Base-by-base conservation (phyloP, 2,113 vertebrate genomes). In the Podilymbus podiceps region DNA sequence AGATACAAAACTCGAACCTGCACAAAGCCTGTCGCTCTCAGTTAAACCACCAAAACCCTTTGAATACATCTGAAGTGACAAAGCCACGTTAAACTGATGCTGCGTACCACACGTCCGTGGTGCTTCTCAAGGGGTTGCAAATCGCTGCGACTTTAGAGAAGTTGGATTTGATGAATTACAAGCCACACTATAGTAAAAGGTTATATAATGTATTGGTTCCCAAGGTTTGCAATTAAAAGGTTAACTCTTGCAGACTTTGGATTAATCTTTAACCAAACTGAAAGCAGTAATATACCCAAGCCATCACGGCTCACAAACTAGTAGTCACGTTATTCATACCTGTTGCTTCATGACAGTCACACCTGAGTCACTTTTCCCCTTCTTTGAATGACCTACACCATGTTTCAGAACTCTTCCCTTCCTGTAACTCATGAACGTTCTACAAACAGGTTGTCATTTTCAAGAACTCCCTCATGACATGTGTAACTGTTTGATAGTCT, bases 81-180 rank as follows among this genome's bases (percentile, higher is more conserved):
- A 58, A 81, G 33, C 5, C 1, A 0, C 35, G 3, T 0, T 19
- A 33, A 68, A 7, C 2, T 49, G 38, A 30, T 40, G 63, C 27
- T 64, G 18, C 21, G 13, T 6, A 30, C 3, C 40, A 28, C 50
- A 31, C 20, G 31, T 3, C 27, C 20, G 21, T 12, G 30, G 33
- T 20, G 71, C 12, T 40, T 79, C 46, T 52, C 59, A 58, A 73
- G 66, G 9, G 27, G 11, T 12, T 83, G 18, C 55, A 49, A 59
- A 71, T 5, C 79, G 24, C 35, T 66, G 22, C n/a, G 66, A 15
- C 15, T 63, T 71, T 6, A 74, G 38, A 81, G 20, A 55, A 67
- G 22, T 1, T 67, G 13, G 62, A 72, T 50, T 90, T 75, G 72
- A 15, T 50, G 20, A 6, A 22, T 47, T 40, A 50, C 8, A 63